These are phyloP conservation scores for Platalea minor DNA, from an alignment of 2,797 vertebrate species.

Conservation along the genomic window DNA sequence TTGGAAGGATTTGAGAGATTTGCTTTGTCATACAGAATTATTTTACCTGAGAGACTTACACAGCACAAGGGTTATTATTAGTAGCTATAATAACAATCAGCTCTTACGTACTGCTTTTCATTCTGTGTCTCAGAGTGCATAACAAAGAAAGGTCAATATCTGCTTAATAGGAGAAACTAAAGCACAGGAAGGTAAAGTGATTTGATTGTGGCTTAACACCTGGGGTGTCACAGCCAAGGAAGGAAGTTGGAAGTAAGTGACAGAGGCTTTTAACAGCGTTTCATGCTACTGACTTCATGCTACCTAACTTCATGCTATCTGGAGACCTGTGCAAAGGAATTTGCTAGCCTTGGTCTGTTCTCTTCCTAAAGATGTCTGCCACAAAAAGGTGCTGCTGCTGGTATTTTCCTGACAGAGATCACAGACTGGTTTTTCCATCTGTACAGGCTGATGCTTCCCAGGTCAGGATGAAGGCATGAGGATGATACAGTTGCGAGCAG, in stretches of 20 bases:
- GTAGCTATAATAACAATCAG: not conserved
- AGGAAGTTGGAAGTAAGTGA: not conserved
- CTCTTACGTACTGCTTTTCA: not conserved
- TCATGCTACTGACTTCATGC: not conserved
- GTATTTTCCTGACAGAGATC: not conserved
- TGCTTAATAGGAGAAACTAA: not conserved
- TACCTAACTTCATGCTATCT: not conserved
- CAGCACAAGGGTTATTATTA: constrained; percentile 44
- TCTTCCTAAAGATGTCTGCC: not conserved
- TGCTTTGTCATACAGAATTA: constrained; percentile 35
- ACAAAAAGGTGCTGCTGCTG: not conserved
- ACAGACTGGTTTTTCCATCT: not conserved
- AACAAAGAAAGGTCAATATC: not conserved
- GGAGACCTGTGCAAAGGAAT: not conserved
- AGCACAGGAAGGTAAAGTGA: not conserved
- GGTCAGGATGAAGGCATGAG: not conserved
- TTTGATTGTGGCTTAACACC: not conserved
- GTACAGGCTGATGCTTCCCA: not conserved
- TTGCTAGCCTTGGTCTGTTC: not conserved
- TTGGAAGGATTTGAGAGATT: constrained; percentile 39
- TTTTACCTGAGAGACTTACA: constrained; percentile 31
- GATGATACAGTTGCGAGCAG: not conserved
- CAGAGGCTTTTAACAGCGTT: not conserved
- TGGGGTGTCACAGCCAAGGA: not conserved
- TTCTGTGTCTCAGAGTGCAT: not conserved